Base-by-base conservation (phyloP, 1,140 invertebrate species). In the Mactra quadrangularis region DNA sequence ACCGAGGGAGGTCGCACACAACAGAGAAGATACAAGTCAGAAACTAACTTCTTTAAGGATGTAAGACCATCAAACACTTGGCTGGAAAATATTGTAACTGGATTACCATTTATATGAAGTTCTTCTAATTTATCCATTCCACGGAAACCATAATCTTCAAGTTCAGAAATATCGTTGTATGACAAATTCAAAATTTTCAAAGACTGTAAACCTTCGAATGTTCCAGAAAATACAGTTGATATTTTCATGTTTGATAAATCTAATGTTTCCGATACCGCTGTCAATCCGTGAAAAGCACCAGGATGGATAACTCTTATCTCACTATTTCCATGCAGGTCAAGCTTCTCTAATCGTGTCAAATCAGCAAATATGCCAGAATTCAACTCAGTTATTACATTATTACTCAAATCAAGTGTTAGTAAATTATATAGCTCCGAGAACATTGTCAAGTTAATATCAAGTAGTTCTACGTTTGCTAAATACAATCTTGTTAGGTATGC, bases 1-100 rank as follows among this genome's bases (percentile, higher is more conserved):
- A 74, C 71, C 3, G 52, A 22, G 6, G 22, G n/a, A 1, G 71
- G 52, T 29, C 47, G 45, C 11, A 74, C 35, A 22, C 71, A 74
- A 59, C 71, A 74, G 0, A 74, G n/a, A 22, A 59, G 19, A 38
- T 38, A 74, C 25, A 55, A 59, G 22, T 74, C 71, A 3, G 71
- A 53, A 11, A 38, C 3, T 4, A 59, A 50, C 19, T 7, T 25
- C 59, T 59, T 68, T n/a, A 25, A 59, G 1, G 52, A 41, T 33
- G 31, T 52, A 1, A 74, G 53, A n/a, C 71, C 27, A 19, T 22
- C n/a, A 41, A 68, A 68, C 15, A 74, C 22, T 11, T 27, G 25
- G 2, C 27, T n/a, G 3, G 71, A 38, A 55, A 74, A 74, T 13
- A 57, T 31, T 38, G 22, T 57, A 13, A 74, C 59, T 3, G 27